Evolutionary conservation across 1,140 invertebrate species (phyloP).

Genomic region (Drosophila trapezifrons): DNA sequence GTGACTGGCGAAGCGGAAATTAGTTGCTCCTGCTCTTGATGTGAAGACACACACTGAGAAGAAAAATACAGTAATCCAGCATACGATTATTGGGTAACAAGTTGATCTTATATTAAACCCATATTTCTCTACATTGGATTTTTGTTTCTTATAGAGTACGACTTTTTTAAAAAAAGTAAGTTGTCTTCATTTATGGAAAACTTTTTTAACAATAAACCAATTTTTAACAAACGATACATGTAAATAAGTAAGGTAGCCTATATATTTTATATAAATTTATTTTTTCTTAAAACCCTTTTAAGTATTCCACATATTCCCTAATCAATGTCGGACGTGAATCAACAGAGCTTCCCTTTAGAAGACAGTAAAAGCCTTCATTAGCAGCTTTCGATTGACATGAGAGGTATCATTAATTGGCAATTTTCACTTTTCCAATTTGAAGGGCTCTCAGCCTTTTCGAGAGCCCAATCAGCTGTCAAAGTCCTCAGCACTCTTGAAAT

Average conservation of each 20-base stretch:
- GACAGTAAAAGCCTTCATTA: background rate
- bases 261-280: no score
- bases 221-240: no score
- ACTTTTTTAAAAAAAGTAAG: no score
- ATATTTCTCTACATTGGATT: no score
- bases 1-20: no score
- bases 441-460: background rate
- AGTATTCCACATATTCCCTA: background rate
- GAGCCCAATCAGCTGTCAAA: slow-evolving; percentile 14
- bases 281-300: background rate
- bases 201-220: no score
- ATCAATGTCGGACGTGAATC: slow-evolving; percentile 4
- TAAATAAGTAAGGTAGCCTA: no score
- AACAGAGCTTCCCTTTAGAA: background rate
- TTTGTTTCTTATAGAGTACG: no score
- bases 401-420: slow-evolving; percentile 44
- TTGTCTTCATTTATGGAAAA: no score
- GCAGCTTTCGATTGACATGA: background rate
- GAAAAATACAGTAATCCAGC: background rate
- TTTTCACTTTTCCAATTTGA: slow-evolving; percentile 2
- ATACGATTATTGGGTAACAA: no score
- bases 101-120: no score
- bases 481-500: slow-evolving; percentile 37
- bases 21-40: background rate
- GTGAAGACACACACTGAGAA: background rate